Base-by-base conservation (phyloP, 2,888 invertebrate species). In the Polyploca ridens region DNA sequence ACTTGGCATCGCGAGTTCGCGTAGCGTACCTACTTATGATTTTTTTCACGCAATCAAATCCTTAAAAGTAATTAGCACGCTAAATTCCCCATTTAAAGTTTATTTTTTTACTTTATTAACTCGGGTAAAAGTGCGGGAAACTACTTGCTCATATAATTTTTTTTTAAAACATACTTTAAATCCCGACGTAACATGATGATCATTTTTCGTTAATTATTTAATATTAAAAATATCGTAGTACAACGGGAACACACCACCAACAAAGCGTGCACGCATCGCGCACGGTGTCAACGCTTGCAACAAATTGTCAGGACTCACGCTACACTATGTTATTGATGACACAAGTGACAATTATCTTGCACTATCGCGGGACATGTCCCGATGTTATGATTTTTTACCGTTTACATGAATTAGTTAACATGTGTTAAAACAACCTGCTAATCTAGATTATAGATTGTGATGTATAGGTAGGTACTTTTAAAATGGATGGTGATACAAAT, bases 251-350 rank as follows among this genome's bases (percentile, higher is more conserved):
- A 38, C 62, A 38, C 57, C 62, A 33, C 57, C 41, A 58, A 66
- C 62, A 60, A 62, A 67, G 65, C 58, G 62, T 59, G 67, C 67
- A 70, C 69, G 62, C 65, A 57, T 58, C 63, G 63, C 54, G 19
- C 71, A 54, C 71, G 66, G 72, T 77, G 77, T 73, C 77, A 76
- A 75, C 69, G 68, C 62, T 63, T 64, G 64, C 71, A 76, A 79
- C 79, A 79, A 80, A 81, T 78, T 77, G 78, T 76, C 69, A 73
- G 66, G 69, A 71, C 74, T 66, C 80, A 80, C 79, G 78, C 72
- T 69, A 79, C 67, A 41, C 38, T 62, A 46, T 63, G 65, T 63
- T 46, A 68, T 66, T 64, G 49, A 65, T 62, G 61, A 41, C 49
- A 61, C 58, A 46, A 66, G 68, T 71, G 75, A 75, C 73, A 69